phyloP scores from a whole-genome alignment of 2,797 vertebrate species.

The Karalla daura region DNA sequence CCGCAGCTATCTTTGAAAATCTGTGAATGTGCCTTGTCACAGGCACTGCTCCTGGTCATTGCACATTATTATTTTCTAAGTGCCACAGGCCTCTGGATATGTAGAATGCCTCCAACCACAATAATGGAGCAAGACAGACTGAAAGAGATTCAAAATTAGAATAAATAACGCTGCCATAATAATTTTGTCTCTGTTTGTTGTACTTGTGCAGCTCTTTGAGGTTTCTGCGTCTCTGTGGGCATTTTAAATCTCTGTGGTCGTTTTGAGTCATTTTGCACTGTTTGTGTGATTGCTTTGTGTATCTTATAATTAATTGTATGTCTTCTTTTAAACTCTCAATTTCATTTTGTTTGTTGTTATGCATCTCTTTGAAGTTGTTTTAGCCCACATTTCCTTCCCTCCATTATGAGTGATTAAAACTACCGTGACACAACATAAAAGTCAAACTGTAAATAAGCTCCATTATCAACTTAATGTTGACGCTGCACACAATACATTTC shows the following conservation, averaged over 20 bases:
- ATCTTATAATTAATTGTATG: too few relatives aligned
- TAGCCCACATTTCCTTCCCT: neutral
- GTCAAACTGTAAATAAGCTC: neutral
- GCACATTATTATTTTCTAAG: neutral
- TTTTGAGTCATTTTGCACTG: too few relatives aligned
- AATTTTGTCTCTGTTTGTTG: too few relatives aligned
- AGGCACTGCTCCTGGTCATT: neutral
- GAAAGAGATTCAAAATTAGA: too few relatives aligned
- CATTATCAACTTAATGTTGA: neutral
- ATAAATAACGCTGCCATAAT: too few relatives aligned
- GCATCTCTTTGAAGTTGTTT: neutral
- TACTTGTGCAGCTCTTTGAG: too few relatives aligned
- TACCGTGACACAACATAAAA: neutral
- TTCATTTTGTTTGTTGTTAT: neutral
- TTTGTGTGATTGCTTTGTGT: too few relatives aligned
- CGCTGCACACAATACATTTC: neutral
- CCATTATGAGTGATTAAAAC: slow-evolving; percentile 1
- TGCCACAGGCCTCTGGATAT: neutral
- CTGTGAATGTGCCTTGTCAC: neutral
- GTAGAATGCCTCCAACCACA: too few relatives aligned
- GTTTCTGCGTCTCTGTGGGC: neutral
- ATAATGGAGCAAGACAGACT: too few relatives aligned
- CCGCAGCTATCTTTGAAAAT: neutral
- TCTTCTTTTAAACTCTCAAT: too few relatives aligned
- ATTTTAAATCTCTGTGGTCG: too few relatives aligned